A percentile compares a stretch with the other conserved stretches of the same genome.
These are phyloP conservation scores for Oryzias woworae DNA, from an alignment of 2,113 vertebrate genomes.

Conservation along the genomic window DNA sequence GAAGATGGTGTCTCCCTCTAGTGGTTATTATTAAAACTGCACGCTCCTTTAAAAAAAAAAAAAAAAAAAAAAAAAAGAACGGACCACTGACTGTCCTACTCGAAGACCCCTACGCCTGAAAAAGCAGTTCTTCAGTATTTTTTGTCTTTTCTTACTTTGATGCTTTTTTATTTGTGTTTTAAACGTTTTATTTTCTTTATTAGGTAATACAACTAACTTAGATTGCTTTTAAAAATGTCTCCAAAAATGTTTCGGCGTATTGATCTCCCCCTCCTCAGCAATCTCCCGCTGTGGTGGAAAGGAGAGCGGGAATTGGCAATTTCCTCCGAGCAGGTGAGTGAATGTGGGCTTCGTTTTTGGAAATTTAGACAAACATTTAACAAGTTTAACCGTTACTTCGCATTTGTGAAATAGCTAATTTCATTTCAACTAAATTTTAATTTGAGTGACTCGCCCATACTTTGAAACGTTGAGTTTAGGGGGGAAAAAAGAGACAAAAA, in stretches of 20 bases:
- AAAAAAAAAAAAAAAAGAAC: neutral
- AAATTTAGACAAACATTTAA: no score
- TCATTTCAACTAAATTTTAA: no score
- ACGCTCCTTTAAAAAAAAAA: neutral
- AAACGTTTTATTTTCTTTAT: neutral
- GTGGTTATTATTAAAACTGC: constrained; percentile 10
- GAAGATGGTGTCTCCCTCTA: constrained; percentile 34
- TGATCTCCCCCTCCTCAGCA: constrained; percentile 18
- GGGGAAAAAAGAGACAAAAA: no score
- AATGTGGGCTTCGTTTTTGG: no score
- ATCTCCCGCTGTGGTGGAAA: neutral
- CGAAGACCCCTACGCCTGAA: constrained; percentile 30
- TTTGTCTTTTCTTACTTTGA: no score
- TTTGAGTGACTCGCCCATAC: no score
- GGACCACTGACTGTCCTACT: neutral
- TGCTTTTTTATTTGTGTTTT: fast-evolving
- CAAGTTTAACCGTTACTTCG: no score
- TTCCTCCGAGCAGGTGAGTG: no score
- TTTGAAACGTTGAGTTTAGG: no score
- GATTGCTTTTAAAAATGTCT: no score
- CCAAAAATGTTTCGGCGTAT: constrained; percentile 5
- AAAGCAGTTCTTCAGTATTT: constrained; percentile 32
- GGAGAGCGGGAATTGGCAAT: no score
- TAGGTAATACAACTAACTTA: neutral
- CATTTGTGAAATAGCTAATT: no score